phyloP scores from a whole-genome alignment of 2,888 invertebrate genomes.

The Zygothrica quintamaculata region DNA sequence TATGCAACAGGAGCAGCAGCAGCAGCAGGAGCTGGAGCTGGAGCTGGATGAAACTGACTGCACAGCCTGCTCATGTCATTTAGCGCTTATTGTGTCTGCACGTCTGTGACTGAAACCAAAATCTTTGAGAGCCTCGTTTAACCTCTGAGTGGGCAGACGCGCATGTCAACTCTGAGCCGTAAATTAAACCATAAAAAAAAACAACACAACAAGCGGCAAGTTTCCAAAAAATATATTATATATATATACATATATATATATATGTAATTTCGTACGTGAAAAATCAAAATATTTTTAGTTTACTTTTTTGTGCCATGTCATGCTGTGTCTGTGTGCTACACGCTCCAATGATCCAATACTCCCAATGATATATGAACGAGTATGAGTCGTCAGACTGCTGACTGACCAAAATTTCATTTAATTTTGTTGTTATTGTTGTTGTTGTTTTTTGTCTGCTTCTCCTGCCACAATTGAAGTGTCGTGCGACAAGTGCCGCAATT shows the following conservation, averaged over 20 bases:
- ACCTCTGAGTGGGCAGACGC: slow-evolving; percentile 70
- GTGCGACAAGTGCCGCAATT: slow-evolving; percentile 78
- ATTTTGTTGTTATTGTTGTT: too few relatives aligned
- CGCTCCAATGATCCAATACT: slow-evolving; percentile 55
- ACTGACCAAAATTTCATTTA: slow-evolving; percentile 50
- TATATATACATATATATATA: slow-evolving; percentile 16
- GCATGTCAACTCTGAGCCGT: slow-evolving; percentile 69
- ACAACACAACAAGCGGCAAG: slow-evolving; percentile 28
- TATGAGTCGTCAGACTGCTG: slow-evolving; percentile 46
- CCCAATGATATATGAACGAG: slow-evolving; percentile 48
- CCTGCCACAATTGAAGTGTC: slow-evolving; percentile 59
- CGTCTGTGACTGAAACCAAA: slow-evolving; percentile 48
- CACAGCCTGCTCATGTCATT: slow-evolving; percentile 63
- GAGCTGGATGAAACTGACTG: slow-evolving; percentile 14
- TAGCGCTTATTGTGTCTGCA: slow-evolving; percentile 77
- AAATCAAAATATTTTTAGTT: slow-evolving; percentile 63
- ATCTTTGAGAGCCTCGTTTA: slow-evolving; percentile 46
- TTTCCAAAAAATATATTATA: slow-evolving; percentile 45
- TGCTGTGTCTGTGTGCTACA: slow-evolving; percentile 44
- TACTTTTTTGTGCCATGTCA: slow-evolving; percentile 68
- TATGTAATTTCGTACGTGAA: slow-evolving; percentile 55
- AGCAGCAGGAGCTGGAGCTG: slow-evolving; percentile 14
- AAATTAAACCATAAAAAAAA: slow-evolving; percentile 73
- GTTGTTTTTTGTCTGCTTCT: slow-evolving; percentile 6
- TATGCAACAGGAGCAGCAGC: slow-evolving; percentile 59